Base-by-base conservation (phyloP, 2,113 vertebrate genomes). In the Paratilapia polleni region DNA sequence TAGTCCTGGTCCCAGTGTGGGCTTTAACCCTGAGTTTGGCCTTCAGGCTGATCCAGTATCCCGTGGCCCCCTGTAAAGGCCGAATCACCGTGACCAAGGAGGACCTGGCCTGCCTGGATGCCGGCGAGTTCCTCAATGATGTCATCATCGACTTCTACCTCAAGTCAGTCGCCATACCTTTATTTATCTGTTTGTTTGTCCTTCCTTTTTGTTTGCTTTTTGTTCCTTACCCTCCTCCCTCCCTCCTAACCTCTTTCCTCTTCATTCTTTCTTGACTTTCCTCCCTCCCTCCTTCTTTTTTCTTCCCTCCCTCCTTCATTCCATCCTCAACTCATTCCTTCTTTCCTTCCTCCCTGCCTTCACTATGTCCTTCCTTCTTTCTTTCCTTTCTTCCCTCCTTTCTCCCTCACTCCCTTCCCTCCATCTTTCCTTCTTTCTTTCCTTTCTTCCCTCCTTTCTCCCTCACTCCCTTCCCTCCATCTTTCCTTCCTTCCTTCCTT, bases 141-240 rank as follows among this genome's bases (percentile, higher is more conserved):
- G 98, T 99, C 81, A 98, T 99, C 89, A 98, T 99, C 84, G 98
- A 99, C 93, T 99, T 99, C 94, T 99, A 99, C 89, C 97, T 99
- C 79, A 98, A 98, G 98, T 99, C 87, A 96, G 97, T 96, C 73
- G 19, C 17, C 22, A 2, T 20, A 20, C 1, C 13, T 4, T 2
- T 24, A 22, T 66, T 3, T 13, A 15, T 47, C 43, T 57, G 14
- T 26, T 5, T 49, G 59, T 38, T 66, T 66, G 38, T 47, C 41
- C 64, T 47, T 66, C n/a, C 8, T 49, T 28, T 22, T 10, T 66
- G 24, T 68, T 49, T 31, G 1, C 66, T 70, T n/a, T n/a, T n/a
- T n/a, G n/a, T 12, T 70, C 24, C 47, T 52, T 52, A 52, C 68
- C 49, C 52, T 49, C 41, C 24, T 49, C 41, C 41, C 47, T 24